These are phyloP conservation scores for Malthinus flaveolus DNA, from an alignment of 2,888 invertebrate species.

Conservation along the genomic window DNA sequence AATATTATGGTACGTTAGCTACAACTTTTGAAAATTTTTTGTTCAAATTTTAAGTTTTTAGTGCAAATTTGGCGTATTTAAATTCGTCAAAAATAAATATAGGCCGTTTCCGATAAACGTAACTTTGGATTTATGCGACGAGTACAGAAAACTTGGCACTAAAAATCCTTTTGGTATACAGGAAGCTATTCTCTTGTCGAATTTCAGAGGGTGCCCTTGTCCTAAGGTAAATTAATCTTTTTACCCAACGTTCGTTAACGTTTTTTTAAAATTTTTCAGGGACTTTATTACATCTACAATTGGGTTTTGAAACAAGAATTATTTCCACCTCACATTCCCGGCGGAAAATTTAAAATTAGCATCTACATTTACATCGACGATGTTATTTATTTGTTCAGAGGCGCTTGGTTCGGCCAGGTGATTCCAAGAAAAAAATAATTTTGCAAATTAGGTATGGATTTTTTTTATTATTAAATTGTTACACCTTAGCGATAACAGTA, in stretches of 20 bases:
- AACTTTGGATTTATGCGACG: neutral
- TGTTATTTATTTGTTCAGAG: neutral
- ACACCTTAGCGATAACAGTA: too few relatives aligned
- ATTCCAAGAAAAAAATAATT: neutral
- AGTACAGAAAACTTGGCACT: neutral
- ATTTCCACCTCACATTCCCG: neutral
- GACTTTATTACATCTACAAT: conserved; percentile 1
- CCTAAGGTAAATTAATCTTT: neutral
- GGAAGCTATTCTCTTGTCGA: neutral
- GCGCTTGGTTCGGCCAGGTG: neutral
- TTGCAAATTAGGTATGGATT: too few relatives aligned
- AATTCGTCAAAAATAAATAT: neutral
- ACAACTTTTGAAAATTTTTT: too few relatives aligned
- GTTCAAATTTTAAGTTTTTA: neutral
- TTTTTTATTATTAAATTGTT: too few relatives aligned
- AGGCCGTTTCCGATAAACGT: conserved; percentile 7
- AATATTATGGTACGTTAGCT: conserved; percentile 4
- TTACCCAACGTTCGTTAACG: neutral
- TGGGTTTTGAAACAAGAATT: neutral
- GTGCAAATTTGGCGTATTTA: neutral
- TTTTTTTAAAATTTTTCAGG: neutral
- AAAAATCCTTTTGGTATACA: neutral
- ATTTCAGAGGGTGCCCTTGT: conserved; percentile 1
- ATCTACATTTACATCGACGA: neutral
- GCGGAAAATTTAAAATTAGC: neutral